Percentiles rank a stretch among this genome's conserved stretches.
Conservation (phyloP, 2,888 invertebrate species). For the Sthenelais limicola region DNA sequence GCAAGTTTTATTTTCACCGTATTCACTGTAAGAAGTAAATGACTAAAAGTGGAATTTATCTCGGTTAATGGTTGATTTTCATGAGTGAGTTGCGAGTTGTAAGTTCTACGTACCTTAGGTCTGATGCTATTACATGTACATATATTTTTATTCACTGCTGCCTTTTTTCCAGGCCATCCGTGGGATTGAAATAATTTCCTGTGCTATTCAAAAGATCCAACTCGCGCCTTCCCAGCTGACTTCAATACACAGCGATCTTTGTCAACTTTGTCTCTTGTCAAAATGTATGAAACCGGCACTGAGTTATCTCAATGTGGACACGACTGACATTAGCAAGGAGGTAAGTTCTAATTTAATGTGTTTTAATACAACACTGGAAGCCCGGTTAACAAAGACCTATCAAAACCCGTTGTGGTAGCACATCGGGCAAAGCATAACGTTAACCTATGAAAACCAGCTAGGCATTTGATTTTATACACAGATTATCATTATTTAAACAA, state of each 20-base stretch:
- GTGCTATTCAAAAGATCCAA: constrained; percentile 91
- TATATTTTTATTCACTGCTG: neutral
- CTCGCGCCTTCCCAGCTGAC: constrained; percentile 91
- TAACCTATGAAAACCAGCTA: no score
- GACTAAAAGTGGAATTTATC: no score
- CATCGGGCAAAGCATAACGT: no score
- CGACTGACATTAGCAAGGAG: constrained; percentile 91
- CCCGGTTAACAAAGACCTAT: no score
- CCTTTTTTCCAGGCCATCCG: constrained; percentile 77
- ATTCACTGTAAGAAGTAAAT: no score
- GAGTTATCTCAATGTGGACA: constrained; percentile 89
- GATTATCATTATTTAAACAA: no score
- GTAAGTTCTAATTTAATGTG: constrained; percentile 71
- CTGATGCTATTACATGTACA: no score
- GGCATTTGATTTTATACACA: neutral
- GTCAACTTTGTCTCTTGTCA: constrained; percentile 90
- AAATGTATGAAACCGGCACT: constrained; percentile 94
- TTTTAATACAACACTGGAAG: neutral
- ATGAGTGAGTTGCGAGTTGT: no score
- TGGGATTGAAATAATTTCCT: constrained; percentile 86
- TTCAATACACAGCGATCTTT: constrained; percentile 93
- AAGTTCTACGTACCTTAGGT: no score
- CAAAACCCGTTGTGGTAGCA: no score
- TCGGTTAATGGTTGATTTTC: no score
- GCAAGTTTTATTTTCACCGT: constrained; percentile 57